Evolutionary conservation across 2,113 vertebrate genomes (phyloP).

Genomic region (Promerops cafer): DNA sequence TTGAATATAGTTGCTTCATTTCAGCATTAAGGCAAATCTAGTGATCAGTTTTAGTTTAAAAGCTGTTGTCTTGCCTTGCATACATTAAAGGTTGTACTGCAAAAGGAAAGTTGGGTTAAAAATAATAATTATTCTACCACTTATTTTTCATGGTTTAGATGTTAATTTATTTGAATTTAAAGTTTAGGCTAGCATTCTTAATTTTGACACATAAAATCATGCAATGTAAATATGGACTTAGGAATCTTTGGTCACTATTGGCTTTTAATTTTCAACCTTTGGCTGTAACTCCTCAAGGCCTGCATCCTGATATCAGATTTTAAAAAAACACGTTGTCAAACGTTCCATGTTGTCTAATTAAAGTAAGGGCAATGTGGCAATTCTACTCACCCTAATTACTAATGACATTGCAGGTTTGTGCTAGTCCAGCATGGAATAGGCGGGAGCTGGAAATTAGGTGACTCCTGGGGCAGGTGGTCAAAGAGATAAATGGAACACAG

Average conservation of each 20-base stretch:
- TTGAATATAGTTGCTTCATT: neutral
- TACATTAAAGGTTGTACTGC: neutral
- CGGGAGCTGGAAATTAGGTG: neutral
- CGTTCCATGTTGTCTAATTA: neutral
- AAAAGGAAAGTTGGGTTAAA: neutral
- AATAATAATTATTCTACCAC: neutral
- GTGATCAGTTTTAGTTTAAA: neutral
- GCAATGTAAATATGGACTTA: neutral
- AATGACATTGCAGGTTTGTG: neutral
- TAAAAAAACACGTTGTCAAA: neutral
- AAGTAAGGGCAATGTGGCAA: neutral
- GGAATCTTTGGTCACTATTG: neutral
- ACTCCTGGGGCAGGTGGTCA: neutral
- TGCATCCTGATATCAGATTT: rapidly evolving
- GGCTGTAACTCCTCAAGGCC: neutral
- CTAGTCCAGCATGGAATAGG: neutral
- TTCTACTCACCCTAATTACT: neutral
- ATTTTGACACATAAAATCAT: neutral
- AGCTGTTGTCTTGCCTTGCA: neutral
- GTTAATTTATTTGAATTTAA: neutral
- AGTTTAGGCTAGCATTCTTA: neutral
- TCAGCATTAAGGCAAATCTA: neutral
- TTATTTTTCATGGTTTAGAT: neutral
- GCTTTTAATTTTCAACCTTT: neutral
- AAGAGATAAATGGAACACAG: neutral